Percentiles rank a stretch among this genome's conserved stretches.
These are phyloP conservation scores for Prinia subflava DNA, from an alignment of 2,113 vertebrate species.

Conservation along the genomic window DNA sequence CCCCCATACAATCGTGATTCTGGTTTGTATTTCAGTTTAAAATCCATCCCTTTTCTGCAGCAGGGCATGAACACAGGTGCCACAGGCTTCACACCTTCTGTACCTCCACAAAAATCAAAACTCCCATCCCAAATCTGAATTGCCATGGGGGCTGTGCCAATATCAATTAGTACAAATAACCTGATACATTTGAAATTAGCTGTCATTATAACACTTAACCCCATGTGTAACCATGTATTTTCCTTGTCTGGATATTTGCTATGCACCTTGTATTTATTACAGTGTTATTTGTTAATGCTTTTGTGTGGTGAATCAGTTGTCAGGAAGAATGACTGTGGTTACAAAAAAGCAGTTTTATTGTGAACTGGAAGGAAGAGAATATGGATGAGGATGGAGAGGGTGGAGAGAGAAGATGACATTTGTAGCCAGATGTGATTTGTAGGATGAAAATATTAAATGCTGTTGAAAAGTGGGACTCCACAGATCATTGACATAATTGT, in stretches of 20 bases:
- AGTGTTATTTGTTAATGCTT: slow-evolving; percentile 28
- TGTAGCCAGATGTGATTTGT: neutral
- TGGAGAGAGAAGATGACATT: neutral
- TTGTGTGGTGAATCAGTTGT: neutral
- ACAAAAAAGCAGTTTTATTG: neutral
- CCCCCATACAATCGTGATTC: neutral
- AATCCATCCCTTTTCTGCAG: neutral
- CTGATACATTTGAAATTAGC: neutral
- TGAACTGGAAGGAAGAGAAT: neutral
- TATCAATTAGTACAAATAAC: neutral
- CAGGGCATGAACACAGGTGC: neutral
- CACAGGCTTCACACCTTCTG: neutral
- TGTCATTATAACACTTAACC: slow-evolving; percentile 2
- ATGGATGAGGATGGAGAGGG: neutral
- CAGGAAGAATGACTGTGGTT: neutral
- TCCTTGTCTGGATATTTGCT: neutral
- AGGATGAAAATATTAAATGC: neutral
- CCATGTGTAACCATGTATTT: neutral
- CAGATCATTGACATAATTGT: neutral
- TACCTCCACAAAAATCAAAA: neutral
- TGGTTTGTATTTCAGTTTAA: neutral
- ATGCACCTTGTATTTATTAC: slow-evolving; percentile 22
- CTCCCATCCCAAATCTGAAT: neutral
- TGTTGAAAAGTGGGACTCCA: neutral
- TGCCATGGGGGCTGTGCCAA: neutral